Evolutionary conservation across 2,113 vertebrate species (phyloP).

Genomic region (Antechinus flavipes): DNA sequence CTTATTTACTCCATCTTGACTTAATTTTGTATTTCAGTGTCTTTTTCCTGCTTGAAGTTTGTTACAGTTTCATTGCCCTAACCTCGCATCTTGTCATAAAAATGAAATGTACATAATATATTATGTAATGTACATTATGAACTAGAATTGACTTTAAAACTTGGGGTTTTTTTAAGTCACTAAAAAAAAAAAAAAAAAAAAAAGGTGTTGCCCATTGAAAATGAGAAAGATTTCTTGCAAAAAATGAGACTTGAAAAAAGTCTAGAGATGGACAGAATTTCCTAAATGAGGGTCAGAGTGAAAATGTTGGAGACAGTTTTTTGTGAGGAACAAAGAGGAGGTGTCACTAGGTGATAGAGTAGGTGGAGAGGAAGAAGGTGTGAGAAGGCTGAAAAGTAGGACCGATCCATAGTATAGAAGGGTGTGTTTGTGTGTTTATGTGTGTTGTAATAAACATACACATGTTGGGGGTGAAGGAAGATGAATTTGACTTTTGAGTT

Average conservation of each 20-base stretch:
- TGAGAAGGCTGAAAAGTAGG: not conserved
- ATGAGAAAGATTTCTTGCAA: not conserved
- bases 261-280: not conserved
- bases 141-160: not conserved
- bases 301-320: not conserved
- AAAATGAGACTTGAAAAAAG: not conserved
- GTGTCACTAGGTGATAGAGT: not conserved
- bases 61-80: not conserved
- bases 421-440: no score
- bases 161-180: not conserved
- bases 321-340: not conserved
- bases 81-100: not conserved
- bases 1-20: not conserved
- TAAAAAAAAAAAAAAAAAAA: not conserved
- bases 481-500: not conserved
- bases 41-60: not conserved
- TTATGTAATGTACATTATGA: not conserved
- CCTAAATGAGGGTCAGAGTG: not conserved
- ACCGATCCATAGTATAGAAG: not conserved
- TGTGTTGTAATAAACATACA: no score
- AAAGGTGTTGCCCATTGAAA: not conserved
- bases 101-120: not conserved
- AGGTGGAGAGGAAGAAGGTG: no score
- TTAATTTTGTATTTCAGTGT: no score
- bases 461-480: not conserved